Percentiles rank a stretch among this genome's conserved stretches.
These are phyloP conservation scores for Sitobion miscanthi DNA, from an alignment of 1,140 invertebrate species.

Conservation along the genomic window DNA sequence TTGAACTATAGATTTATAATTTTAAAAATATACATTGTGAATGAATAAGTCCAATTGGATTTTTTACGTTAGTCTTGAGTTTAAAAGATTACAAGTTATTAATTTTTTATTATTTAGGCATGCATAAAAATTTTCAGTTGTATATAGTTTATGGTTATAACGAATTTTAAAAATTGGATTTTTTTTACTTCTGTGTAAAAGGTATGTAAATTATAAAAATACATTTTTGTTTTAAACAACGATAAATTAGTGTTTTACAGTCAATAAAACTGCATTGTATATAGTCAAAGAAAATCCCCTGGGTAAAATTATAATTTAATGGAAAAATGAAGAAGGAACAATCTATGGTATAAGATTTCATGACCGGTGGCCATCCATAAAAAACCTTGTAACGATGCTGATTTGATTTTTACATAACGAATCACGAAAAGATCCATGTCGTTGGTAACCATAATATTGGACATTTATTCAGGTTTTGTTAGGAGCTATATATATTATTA, in stretches of 20 bases:
- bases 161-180: neutral
- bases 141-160: neutral
- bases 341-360: neutral
- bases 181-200: neutral
- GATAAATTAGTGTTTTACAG: neutral
- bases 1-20: neutral
- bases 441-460: neutral
- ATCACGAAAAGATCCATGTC: neutral
- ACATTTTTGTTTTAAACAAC: neutral
- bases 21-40: neutral
- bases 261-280: neutral
- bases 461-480: neutral
- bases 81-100: too few relatives aligned
- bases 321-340: neutral
- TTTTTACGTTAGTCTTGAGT: neutral
- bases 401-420: neutral
- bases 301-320: neutral
- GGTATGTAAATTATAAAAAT: neutral
- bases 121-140: neutral
- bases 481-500: neutral
- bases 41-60: neutral
- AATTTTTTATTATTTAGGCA: neutral
- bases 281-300: neutral
- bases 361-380: neutral
- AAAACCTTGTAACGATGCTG: neutral